Evolutionary conservation across 2,797 vertebrate species (phyloP), one percentile per base, ranked within the genome.

Genomic region (Pangasius macronema): DNA sequence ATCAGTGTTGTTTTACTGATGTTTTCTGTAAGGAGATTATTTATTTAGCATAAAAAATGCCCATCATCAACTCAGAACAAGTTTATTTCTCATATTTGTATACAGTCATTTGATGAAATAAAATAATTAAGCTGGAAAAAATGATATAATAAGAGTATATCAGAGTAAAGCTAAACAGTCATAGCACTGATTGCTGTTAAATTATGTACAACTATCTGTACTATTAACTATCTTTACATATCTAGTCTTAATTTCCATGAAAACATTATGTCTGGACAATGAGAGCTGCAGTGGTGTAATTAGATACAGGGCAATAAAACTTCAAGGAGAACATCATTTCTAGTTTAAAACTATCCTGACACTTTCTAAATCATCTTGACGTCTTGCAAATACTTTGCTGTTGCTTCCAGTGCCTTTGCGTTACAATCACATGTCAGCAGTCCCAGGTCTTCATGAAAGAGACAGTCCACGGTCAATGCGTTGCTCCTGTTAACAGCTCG

Each of bases 381-480:
- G 20, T 65, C 3, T 65, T 5, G 8, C 30, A 85, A 65, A 79
- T 65, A 51, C 6, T 33, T 27, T 24, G 0, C 22, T 51, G 84
- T 65, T 76, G 6, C n/a, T 39, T 65, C 2, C 42, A 85, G 73
- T 5, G 73, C 73, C 22, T 33, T 18, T 63, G 84, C 14, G 73
- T 82, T 86, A 4, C 0, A 27, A 0, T 1, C 1, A 46, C 77
- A 82, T 3, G 9, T 7, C 51, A 86, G 36, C 59, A 86, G 5
- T 42, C 85, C 85, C n/a, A 3, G 0, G 36, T 82, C 77, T 59
- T 86, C 85, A 27, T 86, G 2, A 72, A 59, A 82, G 18, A 86
- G 65, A 36, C 65, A 72, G 27, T 86, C 61, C 77, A 86, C 65
- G 5, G 39, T 16, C 13, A 59, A 33, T 7, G 46, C 0, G 9